Evolutionary conservation across 2,888 invertebrate genomes (phyloP).

Genomic region (Polydrusus pterygomalis): DNA sequence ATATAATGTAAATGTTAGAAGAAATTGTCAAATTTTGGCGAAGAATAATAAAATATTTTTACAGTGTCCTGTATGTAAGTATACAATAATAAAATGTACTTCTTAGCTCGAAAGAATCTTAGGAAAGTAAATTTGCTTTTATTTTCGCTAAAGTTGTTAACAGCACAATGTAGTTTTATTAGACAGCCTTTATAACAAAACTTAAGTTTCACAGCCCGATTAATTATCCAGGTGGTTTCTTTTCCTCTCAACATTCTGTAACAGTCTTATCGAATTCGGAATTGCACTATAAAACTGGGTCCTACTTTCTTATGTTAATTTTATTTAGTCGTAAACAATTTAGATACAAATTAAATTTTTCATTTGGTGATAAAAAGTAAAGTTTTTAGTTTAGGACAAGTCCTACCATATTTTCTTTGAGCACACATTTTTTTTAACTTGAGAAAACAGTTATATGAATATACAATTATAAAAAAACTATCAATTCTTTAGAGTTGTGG

Average conservation of each 20-base stretch:
- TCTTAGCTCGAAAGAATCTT: constrained; percentile 31
- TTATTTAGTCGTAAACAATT: constrained; percentile 20
- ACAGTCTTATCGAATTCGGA: constrained; percentile 20
- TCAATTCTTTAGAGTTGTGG: no score
- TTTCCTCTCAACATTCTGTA: constrained; percentile 23
- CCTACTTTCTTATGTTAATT: constrained; percentile 29
- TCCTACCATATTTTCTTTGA: not conserved
- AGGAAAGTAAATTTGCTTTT: constrained; percentile 37
- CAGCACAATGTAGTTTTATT: constrained; percentile 46
- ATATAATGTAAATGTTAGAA: constrained; percentile 36
- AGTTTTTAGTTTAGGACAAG: not conserved
- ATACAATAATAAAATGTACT: constrained; percentile 25
- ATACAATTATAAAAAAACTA: no score
- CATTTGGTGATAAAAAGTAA: not conserved
- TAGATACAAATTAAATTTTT: constrained; percentile 32
- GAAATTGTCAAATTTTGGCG: constrained; percentile 30
- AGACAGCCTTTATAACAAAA: constrained; percentile 36
- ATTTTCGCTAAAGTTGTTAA: constrained; percentile 41
- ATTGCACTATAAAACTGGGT: constrained; percentile 31
- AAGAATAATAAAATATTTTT: constrained; percentile 33
- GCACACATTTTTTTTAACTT: no score
- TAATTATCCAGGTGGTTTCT: constrained; percentile 43
- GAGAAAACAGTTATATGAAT: no score
- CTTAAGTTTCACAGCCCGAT: constrained; percentile 36
- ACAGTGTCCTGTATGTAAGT: constrained; percentile 1